Percentiles rank a stretch among this genome's conserved stretches.
These are phyloP conservation scores for Alligator mississippiensis DNA, from an alignment of 2,113 vertebrate genomes.

Conservation along the genomic window DNA sequence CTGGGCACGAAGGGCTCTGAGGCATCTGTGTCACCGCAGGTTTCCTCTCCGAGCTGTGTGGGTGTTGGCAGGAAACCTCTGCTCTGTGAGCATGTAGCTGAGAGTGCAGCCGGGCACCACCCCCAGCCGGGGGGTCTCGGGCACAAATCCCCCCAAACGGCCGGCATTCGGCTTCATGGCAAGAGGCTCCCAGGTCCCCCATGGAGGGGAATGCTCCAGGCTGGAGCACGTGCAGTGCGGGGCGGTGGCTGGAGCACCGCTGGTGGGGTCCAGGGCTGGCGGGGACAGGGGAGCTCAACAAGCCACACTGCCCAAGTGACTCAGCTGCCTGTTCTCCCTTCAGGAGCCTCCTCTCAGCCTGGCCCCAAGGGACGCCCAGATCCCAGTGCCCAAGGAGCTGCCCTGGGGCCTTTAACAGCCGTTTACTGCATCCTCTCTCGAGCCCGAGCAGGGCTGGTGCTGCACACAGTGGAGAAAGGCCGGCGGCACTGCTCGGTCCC, in stretches of 20 bases:
- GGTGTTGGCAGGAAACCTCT: background rate
- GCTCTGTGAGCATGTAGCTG: no score
- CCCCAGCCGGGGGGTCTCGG: no score
- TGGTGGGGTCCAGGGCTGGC: no score
- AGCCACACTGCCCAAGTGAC: no score
- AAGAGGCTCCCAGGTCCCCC: no score
- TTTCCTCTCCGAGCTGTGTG: background rate
- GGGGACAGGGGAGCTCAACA: no score
- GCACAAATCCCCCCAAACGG: no score
- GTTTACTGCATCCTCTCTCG: background rate
- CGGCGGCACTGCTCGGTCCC: background rate
- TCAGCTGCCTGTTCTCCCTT: background rate
- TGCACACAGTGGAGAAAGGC: background rate
- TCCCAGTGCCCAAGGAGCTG: background rate
- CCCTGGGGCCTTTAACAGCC: background rate
- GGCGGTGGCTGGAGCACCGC: no score
- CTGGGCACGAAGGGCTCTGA: background rate
- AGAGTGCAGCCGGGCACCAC: no score
- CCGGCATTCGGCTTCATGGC: no score
- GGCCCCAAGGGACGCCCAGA: background rate
- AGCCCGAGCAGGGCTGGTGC: background rate
- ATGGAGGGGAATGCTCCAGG: no score
- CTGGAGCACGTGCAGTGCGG: no score
- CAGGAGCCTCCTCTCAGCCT: background rate
- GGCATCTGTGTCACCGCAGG: background rate